Evolutionary conservation across 2,113 vertebrate species (phyloP).

Genomic region (Neoarius graeffei): DNA sequence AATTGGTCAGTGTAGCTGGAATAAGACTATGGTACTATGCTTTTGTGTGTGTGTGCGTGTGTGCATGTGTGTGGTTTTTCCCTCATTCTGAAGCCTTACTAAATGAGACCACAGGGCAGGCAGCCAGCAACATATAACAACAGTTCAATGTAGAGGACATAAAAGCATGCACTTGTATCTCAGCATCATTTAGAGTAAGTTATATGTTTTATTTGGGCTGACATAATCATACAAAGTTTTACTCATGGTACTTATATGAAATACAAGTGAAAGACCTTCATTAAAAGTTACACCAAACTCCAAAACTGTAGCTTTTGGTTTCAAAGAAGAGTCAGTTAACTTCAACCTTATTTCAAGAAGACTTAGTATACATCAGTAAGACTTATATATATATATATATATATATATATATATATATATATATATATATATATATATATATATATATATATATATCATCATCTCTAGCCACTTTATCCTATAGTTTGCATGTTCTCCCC

Average conservation of each 20-base stretch:
- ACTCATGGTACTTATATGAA: not conserved
- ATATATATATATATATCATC: no score
- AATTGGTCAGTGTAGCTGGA: not conserved
- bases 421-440: no score
- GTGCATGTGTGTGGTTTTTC: not conserved
- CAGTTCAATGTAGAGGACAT: not conserved
- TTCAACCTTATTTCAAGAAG: not conserved
- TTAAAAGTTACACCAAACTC: not conserved
- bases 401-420: no score
- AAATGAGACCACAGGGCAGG: not conserved
- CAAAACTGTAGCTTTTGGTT: not conserved
- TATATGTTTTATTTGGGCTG: constrained; percentile 2
- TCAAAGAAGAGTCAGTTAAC: not conserved
- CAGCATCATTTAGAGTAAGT: not conserved
- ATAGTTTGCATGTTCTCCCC: no score
- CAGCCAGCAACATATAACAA: constrained; percentile 1
- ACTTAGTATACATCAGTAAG: not conserved
- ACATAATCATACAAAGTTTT: not conserved
- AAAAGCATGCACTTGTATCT: not conserved
- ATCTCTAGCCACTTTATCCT: no score
- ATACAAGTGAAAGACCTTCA: not conserved
- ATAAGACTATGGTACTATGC: not conserved
- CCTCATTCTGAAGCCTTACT: not conserved
- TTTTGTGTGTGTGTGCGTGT: not conserved
- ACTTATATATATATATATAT: no score